A percentile compares a stretch with the other conserved stretches of the same genome.
Evolutionary conservation across 2,888 invertebrate genomes (phyloP).

Genomic region (Plagodis dolabraria): DNA sequence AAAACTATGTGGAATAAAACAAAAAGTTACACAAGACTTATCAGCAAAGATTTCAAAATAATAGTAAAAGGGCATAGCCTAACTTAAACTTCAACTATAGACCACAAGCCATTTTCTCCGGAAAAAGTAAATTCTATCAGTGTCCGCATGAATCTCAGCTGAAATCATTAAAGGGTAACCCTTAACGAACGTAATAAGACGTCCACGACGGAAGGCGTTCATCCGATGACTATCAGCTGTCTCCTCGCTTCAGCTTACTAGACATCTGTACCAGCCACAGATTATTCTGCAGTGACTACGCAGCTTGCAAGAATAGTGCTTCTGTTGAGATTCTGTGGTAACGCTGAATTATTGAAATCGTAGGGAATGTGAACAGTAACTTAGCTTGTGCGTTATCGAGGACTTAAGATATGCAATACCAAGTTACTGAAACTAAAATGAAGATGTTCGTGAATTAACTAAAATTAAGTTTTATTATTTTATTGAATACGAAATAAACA

Average conservation of each 20-base stretch:
- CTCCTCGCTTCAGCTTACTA: conserved; percentile 20
- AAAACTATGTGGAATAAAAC: no score
- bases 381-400: background rate
- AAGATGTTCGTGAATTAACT: no score
- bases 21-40: no score
- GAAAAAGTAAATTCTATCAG: conserved; percentile 20
- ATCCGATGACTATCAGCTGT: conserved; percentile 32
- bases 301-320: background rate
- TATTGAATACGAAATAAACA: no score
- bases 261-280: conserved; percentile 12
- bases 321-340: background rate
- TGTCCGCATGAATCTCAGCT: conserved; percentile 10
- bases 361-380: conserved; percentile 9
- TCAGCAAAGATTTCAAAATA: no score
- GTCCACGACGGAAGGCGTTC: conserved; percentile 32
- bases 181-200: conserved; percentile 23
- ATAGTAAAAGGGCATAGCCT: no score
- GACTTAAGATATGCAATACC: no score
- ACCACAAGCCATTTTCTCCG: background rate
- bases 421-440: no score
- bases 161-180: conserved; percentile 18
- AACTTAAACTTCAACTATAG: no score
- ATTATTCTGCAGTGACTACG: background rate
- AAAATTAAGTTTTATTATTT: no score
- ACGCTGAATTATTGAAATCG: conserved; percentile 3